A percentile compares a stretch with the other conserved stretches of the same genome.
Evolutionary conservation across 2,888 invertebrate genomes (phyloP).

Genomic region (Zaprionus bogoriensis): DNA sequence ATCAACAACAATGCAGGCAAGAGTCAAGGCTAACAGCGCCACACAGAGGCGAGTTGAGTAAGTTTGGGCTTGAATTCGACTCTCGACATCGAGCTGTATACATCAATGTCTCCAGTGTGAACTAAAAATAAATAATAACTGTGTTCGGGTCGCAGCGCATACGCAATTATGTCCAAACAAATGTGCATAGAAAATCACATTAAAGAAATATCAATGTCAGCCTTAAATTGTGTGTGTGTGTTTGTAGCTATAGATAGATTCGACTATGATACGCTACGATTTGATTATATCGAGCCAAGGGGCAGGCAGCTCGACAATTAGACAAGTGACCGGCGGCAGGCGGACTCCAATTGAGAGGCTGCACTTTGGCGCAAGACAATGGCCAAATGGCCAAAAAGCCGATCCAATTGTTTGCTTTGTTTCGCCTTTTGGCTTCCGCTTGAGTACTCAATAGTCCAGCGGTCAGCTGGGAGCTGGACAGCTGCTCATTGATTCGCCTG

Average conservation of each 20-base stretch:
- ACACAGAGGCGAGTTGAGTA: slow-evolving; percentile 28
- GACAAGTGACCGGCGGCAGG: background rate
- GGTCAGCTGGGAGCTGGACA: too few species aligned
- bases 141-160: slow-evolving; percentile 47
- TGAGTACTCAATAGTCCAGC: slow-evolving; percentile 4
- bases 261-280: background rate
- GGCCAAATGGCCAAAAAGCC: slow-evolving; percentile 18
- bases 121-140: slow-evolving; percentile 74
- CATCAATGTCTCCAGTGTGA: slow-evolving; percentile 30
- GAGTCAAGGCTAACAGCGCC: slow-evolving; percentile 66
- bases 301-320: slow-evolving; percentile 23
- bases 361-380: slow-evolving; percentile 43
- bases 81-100: slow-evolving; percentile 30
- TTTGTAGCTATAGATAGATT: too few species aligned
- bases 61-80: slow-evolving; percentile 14
- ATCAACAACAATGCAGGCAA: slow-evolving; percentile 40
- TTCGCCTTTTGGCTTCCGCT: slow-evolving; percentile 50
- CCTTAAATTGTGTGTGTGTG: slow-evolving; percentile 22
- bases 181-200: slow-evolving; percentile 66
- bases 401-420: slow-evolving; percentile 40
- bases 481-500: slow-evolving; percentile 23
- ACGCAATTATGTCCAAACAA: slow-evolving; percentile 59
- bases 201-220: slow-evolving; percentile 49
- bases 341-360: slow-evolving; percentile 9
- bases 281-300: slow-evolving; percentile 11